phyloP scores from a whole-genome alignment of 1,140 invertebrate species.

The Apis laboriosa region DNA sequence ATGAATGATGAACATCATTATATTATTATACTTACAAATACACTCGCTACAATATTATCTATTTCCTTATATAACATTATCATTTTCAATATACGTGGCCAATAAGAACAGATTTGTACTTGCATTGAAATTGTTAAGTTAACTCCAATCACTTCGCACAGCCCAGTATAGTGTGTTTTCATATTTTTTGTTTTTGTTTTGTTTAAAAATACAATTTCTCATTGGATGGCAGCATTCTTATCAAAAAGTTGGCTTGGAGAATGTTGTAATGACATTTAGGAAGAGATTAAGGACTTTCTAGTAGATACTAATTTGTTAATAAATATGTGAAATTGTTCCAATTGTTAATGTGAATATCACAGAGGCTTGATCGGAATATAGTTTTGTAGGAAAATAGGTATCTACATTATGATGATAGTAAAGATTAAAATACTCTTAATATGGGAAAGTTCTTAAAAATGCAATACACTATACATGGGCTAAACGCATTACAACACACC shows the following conservation, averaged over 20 bases:
- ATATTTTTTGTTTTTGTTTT: conserved; percentile 76
- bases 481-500: conserved; percentile 79
- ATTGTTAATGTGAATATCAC: conserved; percentile 79
- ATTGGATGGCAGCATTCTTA: conserved; percentile 81
- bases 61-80: conserved; percentile 79
- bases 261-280: conserved; percentile 80
- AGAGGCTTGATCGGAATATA: conserved; percentile 79
- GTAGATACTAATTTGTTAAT: conserved; percentile 71
- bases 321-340: conserved; percentile 76
- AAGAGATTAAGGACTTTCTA: conserved; percentile 67
- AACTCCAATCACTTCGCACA: conserved; percentile 81
- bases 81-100: conserved; percentile 81
- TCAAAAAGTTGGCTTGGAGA: conserved; percentile 79
- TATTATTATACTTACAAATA: conserved; percentile 79
- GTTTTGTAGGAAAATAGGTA: conserved; percentile 80
- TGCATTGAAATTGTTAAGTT: conserved; percentile 81
- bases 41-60: conserved; percentile 78
- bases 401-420: conserved; percentile 77
- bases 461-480: conserved; percentile 80
- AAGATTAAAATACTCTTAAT: conserved; percentile 68
- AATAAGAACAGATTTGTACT: conserved; percentile 82
- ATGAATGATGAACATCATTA: conserved; percentile 66
- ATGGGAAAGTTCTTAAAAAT: conserved; percentile 75
- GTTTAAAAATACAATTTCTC: conserved; percentile 80
- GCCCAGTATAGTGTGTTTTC: conserved; percentile 80